These are phyloP conservation scores for Galemys pyrenaicus DNA, from an alignment of 2,113 vertebrate genomes.

Conservation along the genomic window DNA sequence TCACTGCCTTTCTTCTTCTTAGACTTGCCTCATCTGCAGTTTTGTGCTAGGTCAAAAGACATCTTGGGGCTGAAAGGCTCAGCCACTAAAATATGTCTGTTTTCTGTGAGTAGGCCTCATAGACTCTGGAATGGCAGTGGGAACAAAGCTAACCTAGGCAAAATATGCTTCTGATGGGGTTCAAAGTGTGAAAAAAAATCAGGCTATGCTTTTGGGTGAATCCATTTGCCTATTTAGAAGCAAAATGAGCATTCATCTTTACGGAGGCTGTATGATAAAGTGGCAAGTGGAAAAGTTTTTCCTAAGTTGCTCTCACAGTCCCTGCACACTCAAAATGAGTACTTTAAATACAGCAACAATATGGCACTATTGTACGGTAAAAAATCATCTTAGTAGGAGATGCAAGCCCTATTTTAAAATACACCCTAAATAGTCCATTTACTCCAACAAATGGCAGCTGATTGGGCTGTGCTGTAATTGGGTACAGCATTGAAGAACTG, in stretches of 20 bases:
- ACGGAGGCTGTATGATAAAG: conserved; percentile 49
- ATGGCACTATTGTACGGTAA: conserved; percentile 72
- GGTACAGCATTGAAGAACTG: conserved; percentile 72
- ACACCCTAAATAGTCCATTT: conserved; percentile 78
- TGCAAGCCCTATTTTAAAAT: conserved; percentile 77
- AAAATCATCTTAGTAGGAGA: conserved; percentile 72
- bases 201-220: not conserved
- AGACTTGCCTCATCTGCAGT: not conserved
- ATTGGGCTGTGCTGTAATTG: conserved; percentile 80
- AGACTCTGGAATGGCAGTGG: not conserved
- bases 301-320: conserved; percentile 71
- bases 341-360: conserved; percentile 78
- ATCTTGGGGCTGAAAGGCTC: not conserved
- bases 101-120: not conserved
- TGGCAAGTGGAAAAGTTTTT: conserved; percentile 71
- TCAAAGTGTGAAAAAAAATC: conserved; percentile 14
- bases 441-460: conserved; percentile 79
- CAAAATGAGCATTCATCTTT: conserved; percentile 19
- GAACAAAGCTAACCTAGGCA: not conserved
- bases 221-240: conserved; percentile 23
- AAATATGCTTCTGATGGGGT: not conserved
- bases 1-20: not conserved
- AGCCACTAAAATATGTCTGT: not conserved
- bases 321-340: conserved; percentile 63
- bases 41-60: not conserved